phyloP scores from a whole-genome alignment of 1,140 invertebrate genomes.

The Temnothorax curvispinosus region DNA sequence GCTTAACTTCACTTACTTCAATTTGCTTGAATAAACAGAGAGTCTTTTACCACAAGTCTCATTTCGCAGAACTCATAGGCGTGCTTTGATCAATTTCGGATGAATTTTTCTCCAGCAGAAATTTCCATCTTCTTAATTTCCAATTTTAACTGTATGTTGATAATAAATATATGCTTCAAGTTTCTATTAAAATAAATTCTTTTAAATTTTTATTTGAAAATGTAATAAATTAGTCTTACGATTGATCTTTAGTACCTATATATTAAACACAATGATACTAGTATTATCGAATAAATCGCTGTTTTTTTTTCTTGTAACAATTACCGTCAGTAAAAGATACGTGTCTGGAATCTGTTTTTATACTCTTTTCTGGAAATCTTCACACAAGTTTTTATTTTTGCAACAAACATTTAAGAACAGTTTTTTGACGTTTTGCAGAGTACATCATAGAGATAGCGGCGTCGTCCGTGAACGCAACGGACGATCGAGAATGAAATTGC shows the following conservation, averaged over 20 bases:
- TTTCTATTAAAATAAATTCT: neutral
- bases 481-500: slow-evolving; percentile 46
- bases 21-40: slow-evolving; percentile 26
- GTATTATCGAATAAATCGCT: neutral
- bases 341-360: neutral
- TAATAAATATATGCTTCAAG: slow-evolving; percentile 6
- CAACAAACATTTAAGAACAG: slow-evolving; percentile 29
- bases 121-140: neutral
- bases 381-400: slow-evolving; percentile 11
- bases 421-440: neutral
- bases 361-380: neutral
- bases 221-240: neutral
- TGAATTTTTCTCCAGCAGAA: neutral
- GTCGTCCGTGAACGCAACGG: neutral
- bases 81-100: slow-evolving; percentile 31
- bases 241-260: neutral
- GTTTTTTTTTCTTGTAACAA: neutral
- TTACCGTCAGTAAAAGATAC: neutral
- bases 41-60: neutral
- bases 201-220: neutral
- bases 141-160: neutral
- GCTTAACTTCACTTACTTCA: slow-evolving; percentile 36
- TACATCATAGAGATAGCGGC: neutral
- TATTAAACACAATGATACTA: neutral
- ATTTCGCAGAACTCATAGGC: slow-evolving; percentile 40